phyloP scores from a whole-genome alignment of 2,888 invertebrate species.

The Hedychridium roseum region DNA sequence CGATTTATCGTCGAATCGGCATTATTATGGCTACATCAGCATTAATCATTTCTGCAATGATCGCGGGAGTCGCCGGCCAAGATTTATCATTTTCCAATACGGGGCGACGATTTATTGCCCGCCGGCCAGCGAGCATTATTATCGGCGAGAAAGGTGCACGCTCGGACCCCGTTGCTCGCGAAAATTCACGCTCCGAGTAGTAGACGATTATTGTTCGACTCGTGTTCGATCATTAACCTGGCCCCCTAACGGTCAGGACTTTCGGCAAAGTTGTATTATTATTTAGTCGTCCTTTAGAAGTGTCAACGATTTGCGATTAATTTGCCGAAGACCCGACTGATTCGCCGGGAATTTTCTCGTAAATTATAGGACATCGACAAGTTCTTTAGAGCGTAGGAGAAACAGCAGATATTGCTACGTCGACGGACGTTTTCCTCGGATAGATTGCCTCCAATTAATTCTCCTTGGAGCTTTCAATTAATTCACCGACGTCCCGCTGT shows the following conservation, averaged over 20 bases:
- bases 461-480: conserved; percentile 13
- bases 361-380: too few relatives aligned
- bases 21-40: conserved; percentile 25
- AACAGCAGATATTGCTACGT: too few relatives aligned
- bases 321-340: too few relatives aligned
- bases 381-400: too few relatives aligned
- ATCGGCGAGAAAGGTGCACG: conserved; percentile 14
- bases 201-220: too few relatives aligned
- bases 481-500: conserved; percentile 10
- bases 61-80: conserved; percentile 22
- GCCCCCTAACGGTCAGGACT: background rate
- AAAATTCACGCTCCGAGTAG: too few relatives aligned
- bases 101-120: conserved; percentile 33
- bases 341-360: too few relatives aligned
- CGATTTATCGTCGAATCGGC: conserved; percentile 20
- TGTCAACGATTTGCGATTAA: too few relatives aligned
- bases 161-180: too few relatives aligned
- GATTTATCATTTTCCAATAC: conserved; percentile 34
- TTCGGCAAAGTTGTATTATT: too few relatives aligned
- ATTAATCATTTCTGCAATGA: conserved; percentile 32
- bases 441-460: conserved; percentile 26
- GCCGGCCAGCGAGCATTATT: conserved; percentile 22
- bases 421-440: too few relatives aligned
- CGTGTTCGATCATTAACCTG: conserved; percentile 30
- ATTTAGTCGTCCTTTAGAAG: too few relatives aligned